These are phyloP conservation scores for Carlito syrichta DNA, from an alignment of 2,113 vertebrate species.

Conservation along the genomic window DNA sequence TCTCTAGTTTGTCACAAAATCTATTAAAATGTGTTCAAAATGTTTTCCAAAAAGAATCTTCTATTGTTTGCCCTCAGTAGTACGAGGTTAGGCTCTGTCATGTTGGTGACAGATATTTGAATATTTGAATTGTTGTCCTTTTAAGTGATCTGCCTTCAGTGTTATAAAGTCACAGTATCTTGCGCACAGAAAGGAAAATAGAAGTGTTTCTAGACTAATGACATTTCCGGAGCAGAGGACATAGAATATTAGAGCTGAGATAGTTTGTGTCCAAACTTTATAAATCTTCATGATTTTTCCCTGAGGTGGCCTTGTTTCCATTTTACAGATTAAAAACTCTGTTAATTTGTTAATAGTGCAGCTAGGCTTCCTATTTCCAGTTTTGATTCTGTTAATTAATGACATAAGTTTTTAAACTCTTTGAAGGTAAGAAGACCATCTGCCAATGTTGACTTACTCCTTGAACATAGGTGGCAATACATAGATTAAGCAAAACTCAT, in stretches of 20 bases:
- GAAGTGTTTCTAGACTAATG: neutral
- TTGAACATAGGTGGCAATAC: neutral
- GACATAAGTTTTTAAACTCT: neutral
- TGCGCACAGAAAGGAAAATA: neutral
- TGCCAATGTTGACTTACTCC: neutral
- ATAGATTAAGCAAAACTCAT: neutral
- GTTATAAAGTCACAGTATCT: neutral
- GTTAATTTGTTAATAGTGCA: neutral
- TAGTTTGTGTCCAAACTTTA: neutral
- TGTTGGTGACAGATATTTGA: neutral
- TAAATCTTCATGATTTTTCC: neutral
- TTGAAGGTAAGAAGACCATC: neutral
- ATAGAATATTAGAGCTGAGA: neutral
- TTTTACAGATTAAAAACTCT: neutral
- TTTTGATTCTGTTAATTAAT: neutral
- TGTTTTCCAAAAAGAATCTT: neutral
- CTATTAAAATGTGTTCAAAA: neutral
- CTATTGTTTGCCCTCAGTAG: neutral
- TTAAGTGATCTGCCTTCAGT: neutral
- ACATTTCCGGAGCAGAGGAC: neutral
- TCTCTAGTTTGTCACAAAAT: neutral
- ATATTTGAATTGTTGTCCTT: neutral
- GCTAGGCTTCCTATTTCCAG: neutral
- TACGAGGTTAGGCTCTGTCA: neutral
- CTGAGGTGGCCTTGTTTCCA: neutral